Evolutionary conservation across 1,140 invertebrate species (phyloP).

Genomic region (Drosophila pectinifera): DNA sequence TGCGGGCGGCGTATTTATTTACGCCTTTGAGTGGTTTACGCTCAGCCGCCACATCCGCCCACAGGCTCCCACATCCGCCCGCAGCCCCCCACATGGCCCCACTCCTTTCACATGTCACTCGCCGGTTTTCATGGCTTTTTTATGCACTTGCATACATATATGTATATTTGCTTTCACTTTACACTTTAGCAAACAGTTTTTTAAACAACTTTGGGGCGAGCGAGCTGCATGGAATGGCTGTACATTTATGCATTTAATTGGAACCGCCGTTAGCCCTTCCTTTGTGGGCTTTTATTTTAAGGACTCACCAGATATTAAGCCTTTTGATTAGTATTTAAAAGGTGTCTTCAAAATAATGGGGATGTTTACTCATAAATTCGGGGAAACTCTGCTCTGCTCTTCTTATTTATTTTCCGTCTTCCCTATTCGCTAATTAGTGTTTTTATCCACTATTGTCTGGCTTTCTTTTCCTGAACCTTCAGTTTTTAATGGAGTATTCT

Average conservation of each 20-base stretch:
- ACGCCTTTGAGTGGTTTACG: slow-evolving; percentile 73
- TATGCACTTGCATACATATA: slow-evolving; percentile 27
- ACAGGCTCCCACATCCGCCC: not conserved
- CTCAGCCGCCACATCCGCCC: slow-evolving; percentile 21
- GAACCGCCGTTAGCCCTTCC: not conserved
- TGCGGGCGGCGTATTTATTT: slow-evolving; percentile 75
- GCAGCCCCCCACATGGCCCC: not conserved
- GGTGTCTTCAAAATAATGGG: not conserved
- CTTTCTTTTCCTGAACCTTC: not conserved
- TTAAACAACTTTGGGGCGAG: slow-evolving; percentile 37
- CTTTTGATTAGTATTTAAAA: not conserved
- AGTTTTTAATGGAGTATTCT: not conserved
- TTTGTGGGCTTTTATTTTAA: not conserved
- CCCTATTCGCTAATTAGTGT: slow-evolving; percentile 3
- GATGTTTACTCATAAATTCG: no score
- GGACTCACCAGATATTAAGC: no score
- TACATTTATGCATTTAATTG: slow-evolving; percentile 52
- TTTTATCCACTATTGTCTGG: not conserved
- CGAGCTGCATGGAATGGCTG: slow-evolving; percentile 24
- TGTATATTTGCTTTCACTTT: slow-evolving; percentile 49
- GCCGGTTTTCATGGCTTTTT: slow-evolving; percentile 49
- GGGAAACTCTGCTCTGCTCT: no score
- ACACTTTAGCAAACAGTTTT: slow-evolving; percentile 53
- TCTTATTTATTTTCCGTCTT: no score
- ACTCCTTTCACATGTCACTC: slow-evolving; percentile 28